Evolutionary conservation across 2,113 vertebrate species (phyloP).

Genomic region (Hyperoodon ampullatus): DNA sequence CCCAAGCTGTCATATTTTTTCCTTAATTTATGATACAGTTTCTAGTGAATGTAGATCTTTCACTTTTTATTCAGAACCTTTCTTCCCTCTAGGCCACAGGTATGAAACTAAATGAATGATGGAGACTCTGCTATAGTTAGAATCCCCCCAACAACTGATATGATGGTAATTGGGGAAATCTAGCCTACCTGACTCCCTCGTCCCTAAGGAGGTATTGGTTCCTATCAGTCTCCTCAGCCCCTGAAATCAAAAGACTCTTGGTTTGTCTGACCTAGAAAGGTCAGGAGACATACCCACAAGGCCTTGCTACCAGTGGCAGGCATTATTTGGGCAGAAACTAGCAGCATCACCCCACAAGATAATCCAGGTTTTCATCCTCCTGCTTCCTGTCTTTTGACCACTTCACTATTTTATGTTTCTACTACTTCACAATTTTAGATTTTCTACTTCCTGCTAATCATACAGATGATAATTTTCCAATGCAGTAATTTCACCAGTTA

Average conservation of each 20-base stretch:
- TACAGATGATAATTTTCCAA: not conserved
- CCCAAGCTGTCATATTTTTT: not conserved
- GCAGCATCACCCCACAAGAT: not conserved
- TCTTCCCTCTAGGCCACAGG: not conserved
- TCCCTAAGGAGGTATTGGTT: not conserved
- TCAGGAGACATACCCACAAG: not conserved
- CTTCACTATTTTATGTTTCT: not conserved
- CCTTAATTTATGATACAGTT: not conserved
- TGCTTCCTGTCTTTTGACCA: not conserved
- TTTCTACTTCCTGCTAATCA: not conserved
- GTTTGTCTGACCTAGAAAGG: not conserved
- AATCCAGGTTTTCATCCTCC: not conserved
- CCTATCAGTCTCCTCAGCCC: not conserved
- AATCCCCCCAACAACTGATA: not conserved
- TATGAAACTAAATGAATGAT: not conserved
- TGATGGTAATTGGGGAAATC: not conserved
- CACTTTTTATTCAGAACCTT: not conserved
- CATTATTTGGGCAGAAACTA: not conserved
- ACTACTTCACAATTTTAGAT: not conserved
- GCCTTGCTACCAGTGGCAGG: not conserved
- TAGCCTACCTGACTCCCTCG: not conserved
- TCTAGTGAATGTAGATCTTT: not conserved
- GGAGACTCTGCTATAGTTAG: not conserved
- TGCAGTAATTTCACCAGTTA: not conserved
- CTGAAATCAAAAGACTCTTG: not conserved